Conservation (phyloP, 2,797 vertebrate genomes). For the Peromyscus aztecus region DNA sequence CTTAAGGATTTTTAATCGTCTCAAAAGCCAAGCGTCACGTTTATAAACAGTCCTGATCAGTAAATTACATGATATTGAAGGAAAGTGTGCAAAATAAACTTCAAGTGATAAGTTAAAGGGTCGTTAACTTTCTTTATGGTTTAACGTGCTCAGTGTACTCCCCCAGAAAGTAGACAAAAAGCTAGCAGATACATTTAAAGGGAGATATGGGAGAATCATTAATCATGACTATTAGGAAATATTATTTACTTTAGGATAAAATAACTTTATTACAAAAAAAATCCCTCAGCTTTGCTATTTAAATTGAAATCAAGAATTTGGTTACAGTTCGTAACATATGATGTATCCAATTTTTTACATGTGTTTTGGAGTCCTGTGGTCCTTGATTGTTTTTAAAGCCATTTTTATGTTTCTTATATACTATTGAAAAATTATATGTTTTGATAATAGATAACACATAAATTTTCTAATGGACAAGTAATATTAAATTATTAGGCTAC, state of each 20-base stretch:
- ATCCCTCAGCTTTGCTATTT: constrained; percentile 32
- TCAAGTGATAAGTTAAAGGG: constrained; percentile 85
- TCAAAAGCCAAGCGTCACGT: constrained; percentile 88
- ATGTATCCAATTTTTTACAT: constrained; percentile 65
- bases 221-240: constrained; percentile 63
- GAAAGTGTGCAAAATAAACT: constrained; percentile 91
- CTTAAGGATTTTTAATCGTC: constrained; percentile 89
- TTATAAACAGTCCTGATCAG: constrained; percentile 88
- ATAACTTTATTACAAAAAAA: constrained; percentile 67
- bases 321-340: constrained; percentile 45
- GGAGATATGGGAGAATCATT: constrained; percentile 49
- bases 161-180: constrained; percentile 46
- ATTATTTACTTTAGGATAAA: constrained; percentile 68
- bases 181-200: constrained; percentile 38
- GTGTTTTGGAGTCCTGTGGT: constrained; percentile 65
- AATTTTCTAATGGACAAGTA: constrained; percentile 36
- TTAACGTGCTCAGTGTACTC: constrained; percentile 63
- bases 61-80: constrained; percentile 87
- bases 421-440: not conserved
- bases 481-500: constrained; percentile 51
- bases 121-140: constrained; percentile 77
- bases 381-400: constrained; percentile 54
- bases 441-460: constrained; percentile 56
- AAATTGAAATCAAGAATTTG: constrained; percentile 64
- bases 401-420: not conserved